These are phyloP conservation scores for Uria aalge DNA, from an alignment of 2,113 vertebrate species.

Conservation along the genomic window DNA sequence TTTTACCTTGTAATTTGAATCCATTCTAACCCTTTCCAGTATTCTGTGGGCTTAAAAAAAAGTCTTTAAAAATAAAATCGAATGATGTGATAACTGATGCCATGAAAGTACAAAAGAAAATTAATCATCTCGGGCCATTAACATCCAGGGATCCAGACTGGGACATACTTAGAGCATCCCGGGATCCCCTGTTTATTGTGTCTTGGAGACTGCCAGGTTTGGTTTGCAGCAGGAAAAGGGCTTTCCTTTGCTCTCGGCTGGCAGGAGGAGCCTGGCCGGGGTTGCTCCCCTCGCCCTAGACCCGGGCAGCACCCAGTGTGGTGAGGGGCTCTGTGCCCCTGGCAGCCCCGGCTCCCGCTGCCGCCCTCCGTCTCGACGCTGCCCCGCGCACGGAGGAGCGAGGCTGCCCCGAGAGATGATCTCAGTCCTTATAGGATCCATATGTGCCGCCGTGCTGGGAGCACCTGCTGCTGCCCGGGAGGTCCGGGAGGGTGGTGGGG, in stretches of 20 bases:
- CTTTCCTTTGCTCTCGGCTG: not conserved
- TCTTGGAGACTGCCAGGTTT: not conserved
- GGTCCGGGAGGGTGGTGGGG: not conserved
- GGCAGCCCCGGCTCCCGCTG: not conserved
- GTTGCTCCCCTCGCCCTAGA: not conserved
- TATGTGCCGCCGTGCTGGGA: fast-evolving
- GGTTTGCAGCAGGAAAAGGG: not conserved
- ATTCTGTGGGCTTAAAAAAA: not conserved
- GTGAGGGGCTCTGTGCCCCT: not conserved
- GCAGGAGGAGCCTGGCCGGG: not conserved
- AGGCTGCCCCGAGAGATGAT: not conserved
- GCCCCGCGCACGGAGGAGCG: fast-evolving
- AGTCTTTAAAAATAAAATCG: not conserved
- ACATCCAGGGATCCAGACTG: not conserved
- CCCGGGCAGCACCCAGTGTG: not conserved
- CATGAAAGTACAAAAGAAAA: conserved; percentile 24
- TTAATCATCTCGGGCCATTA: not conserved
- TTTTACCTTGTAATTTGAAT: conserved; percentile 32
- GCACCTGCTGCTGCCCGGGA: not conserved
- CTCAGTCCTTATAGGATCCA: not conserved
- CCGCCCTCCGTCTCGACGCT: not conserved
- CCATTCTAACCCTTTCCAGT: not conserved
- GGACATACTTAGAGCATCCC: not conserved
- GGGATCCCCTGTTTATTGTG: not conserved
- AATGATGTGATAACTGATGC: not conserved